Evolutionary conservation across 2,888 invertebrate species (phyloP), one percentile per base, ranked within the genome.

Genomic region (Anthophora plumipes): DNA sequence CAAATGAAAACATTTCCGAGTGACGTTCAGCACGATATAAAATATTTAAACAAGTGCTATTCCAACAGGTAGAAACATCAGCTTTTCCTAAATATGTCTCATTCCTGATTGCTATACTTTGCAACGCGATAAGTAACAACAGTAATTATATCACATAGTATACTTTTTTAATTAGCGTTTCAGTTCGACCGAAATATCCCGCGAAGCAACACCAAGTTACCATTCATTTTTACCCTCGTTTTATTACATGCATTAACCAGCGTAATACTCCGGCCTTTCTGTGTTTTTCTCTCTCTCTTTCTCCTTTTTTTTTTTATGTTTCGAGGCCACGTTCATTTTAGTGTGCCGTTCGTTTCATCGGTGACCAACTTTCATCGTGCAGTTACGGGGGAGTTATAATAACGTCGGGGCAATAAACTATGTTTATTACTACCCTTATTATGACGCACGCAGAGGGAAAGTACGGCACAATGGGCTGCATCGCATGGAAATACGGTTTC

Each of bases 391-490:
- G 67, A 78, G 78, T 81, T 80, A 67, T 70, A 81, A 81, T 77
- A 80, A 75, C 81, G 64, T 37, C 48, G 25, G n/a, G 52, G 69
- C 69, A 81, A 81, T 81, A 81, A 81, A 81, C 71, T 46, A 80
- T 60, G 73, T 80, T 81, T 81, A 81, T 81, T 79, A 63, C 75
- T 31, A 22, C 46, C 73, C 67, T 75, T 77, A 80, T 81, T 80
- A 79, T 75, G 64, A 79, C 64, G 31, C 57, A 41, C 61, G 52
- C 64, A 20, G 14, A 46, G 66, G 37, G 46, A 67, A 66, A 61
- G 60, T 61, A 55, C 46, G 41, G 25, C 31, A 61, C 63, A 68
- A 75, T 60, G 52, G 64, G 46, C 31, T 43, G 57, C 39, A 31
- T 59, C 25, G 59, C 17, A 60, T 52, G 68, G 73, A 64, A 78